Percentiles rank a stretch among this genome's conserved stretches.
These are phyloP conservation scores for Lepidocyrtinus sp. DNA, from an alignment of 2,888 invertebrate species.

Conservation along the genomic window DNA sequence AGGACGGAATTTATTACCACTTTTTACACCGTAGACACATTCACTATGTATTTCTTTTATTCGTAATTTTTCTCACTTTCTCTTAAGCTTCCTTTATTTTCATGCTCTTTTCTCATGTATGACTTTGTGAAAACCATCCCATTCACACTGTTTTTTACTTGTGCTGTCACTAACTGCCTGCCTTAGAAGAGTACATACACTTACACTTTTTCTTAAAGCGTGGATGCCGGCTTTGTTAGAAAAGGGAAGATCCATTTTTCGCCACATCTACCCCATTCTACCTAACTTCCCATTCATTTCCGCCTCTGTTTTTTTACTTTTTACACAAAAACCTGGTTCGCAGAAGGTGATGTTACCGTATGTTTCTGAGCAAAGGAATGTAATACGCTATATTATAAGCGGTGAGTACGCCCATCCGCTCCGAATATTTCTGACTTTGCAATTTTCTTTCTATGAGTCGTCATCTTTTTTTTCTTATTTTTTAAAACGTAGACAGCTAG, in stretches of 20 bases:
- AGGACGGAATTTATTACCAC: constrained; percentile 38
- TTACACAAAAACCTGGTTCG: too few species aligned
- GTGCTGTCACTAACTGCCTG: neutral
- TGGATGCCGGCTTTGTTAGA: neutral
- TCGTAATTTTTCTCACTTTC: constrained; percentile 17
- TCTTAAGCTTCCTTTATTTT: neutral
- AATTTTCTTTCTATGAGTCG: neutral
- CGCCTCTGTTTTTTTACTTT: neutral
- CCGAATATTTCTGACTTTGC: constrained; percentile 14
- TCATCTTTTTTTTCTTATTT: neutral
- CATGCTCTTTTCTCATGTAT: neutral
- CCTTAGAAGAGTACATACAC: neutral
- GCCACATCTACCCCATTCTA: constrained; percentile 29
- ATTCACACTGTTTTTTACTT: neutral
- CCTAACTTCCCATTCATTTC: constrained; percentile 35
- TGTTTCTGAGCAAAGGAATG: neutral
- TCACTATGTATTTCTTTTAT: constrained; percentile 8
- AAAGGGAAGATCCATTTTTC: constrained; percentile 2
- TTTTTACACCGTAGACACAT: constrained; percentile 34
- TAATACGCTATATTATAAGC: neutral
- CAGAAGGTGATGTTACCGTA: too few species aligned
- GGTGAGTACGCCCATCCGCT: neutral
- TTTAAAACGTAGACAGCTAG: neutral
- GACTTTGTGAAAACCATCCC: neutral
- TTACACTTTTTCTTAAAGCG: neutral